Evolutionary conservation across 2,888 invertebrate genomes (phyloP).

Genomic region (Listrodromus nycthemerus): DNA sequence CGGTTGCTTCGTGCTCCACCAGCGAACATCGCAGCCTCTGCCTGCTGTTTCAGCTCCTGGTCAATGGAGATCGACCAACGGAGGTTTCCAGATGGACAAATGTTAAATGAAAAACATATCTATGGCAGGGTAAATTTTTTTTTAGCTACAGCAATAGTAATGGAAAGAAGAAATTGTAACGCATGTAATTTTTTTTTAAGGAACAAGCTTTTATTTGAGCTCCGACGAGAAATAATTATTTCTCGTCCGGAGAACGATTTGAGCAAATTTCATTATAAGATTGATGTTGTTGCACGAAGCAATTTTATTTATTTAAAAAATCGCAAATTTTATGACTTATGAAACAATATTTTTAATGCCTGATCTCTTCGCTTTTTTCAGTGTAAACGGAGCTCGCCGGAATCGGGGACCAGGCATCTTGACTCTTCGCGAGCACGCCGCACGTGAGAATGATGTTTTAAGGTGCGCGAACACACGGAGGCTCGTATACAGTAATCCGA

Average conservation of each 20-base stretch:
- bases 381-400: constrained; percentile 1
- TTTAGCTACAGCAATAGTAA: no score
- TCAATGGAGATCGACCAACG: not conserved
- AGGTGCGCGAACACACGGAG: constrained; percentile 79
- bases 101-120: not conserved
- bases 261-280: not conserved
- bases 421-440: constrained; percentile 76
- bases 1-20: constrained; percentile 33
- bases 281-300: not conserved
- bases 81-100: not conserved
- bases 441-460: constrained; percentile 82
- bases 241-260: not conserved
- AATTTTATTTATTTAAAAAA: not conserved
- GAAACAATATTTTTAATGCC: constrained; percentile 15
- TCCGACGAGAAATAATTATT: not conserved
- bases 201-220: not conserved
- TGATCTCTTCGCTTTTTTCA: constrained; percentile 13
- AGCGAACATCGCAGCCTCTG: constrained; percentile 22
- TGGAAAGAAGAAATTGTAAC: no score
- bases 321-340: not conserved
- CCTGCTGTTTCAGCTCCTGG: not conserved
- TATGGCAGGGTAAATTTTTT: not conserved
- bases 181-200: not conserved
- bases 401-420: constrained; percentile 70
- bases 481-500: constrained; percentile 79